Evolutionary conservation across 2,888 invertebrate genomes (phyloP), one percentile per base, ranked within the genome.

Genomic region (Anagyrus pseudococci): DNA sequence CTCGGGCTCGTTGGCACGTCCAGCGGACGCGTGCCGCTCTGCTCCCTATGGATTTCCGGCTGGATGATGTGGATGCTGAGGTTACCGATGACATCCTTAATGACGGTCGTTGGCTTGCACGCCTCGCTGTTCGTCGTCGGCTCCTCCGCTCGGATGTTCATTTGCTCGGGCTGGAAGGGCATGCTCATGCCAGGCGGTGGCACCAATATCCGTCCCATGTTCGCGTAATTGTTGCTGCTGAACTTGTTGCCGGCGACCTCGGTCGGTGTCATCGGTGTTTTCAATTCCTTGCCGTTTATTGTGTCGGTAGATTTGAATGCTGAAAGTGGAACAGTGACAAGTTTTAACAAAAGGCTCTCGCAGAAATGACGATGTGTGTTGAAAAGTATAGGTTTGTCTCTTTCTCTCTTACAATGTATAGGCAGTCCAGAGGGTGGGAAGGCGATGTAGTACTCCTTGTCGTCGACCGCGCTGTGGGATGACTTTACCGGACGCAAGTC

Each of bases 361-460:
- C n/a, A n/a, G n/a, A n/a, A n/a, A n/a, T n/a, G 10, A 19, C 6
- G 19, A 20, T 19, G n/a, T 19, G 20, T 3, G 4, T 13, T 37
- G 29, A 49, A 53, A 46, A 46, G 46, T 47, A 54, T n/a, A 10
- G 41, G 10, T 29, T 29, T 10, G 29, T 29, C 4, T n/a, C n/a
- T n/a, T n/a, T n/a, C n/a, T n/a, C n/a, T 69, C 77, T 77, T 76
- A 84, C 84, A 77, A 70, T 81, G 77, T 62, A 84, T 76, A n/a
- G 84, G 84, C 62, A 82, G 72, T 68, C 85, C 85, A 22, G 84
- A 84, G 4, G 84, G 83, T 53, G 84, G 84, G 71, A 83, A 85
- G 4, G 83, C 81, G 49, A 84, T 84, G 68, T 84, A 85, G 72
- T 84, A 83, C 52, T 82, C 81, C 62, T 81, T 81, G 48, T 73